Evolutionary conservation across 2,888 invertebrate genomes (phyloP), one percentile per base, ranked within the genome.

Genomic region (Mythimna albipuncta): DNA sequence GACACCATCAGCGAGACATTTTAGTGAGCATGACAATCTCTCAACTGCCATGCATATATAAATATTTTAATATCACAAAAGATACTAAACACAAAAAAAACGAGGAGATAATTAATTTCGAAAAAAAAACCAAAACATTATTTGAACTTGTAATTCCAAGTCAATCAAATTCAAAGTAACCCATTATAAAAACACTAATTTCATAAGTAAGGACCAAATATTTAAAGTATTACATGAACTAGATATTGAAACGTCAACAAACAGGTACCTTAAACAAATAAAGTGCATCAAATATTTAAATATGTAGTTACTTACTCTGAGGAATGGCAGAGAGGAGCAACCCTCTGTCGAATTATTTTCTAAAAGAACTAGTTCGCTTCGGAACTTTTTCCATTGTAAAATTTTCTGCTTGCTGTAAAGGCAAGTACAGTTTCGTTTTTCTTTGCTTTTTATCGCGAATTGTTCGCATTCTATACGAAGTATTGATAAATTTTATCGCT

Each of bases 351-450:
- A 47, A n/a, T 61, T 55, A 55, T 64, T 76, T 76, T 75, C 41
- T 41, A 26, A 64, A 75, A 76, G 54, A 63, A 64, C 59, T 64
- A 70, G 32, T 64, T 50, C 16, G 65, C 65, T 65, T 58, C 38
- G 6, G 26, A 71, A 65, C 61, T 82, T 78, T 69, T 67, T 72
- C 61, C 26, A 76, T 76, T 79, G 69, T 65, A 57, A 62, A 76
- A 65, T 76, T 74, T 76, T 71, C 44, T 74, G 64, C 61, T 69
- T 70, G 64, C 57, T 66, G 26, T 75, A 55, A 66, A 61, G 38
- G 63, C 59, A 55, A 67, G 44, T 69, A 35, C 54, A 52, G 47
- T 69, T 76, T 64, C 32, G 47, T 73, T 73, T 68, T 55, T 59
- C 50, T 64, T 81, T 74, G 44, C 38, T 26, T 63, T 65, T 52